These are phyloP conservation scores for Anguilla marmorata DNA, from an alignment of 2,797 vertebrate genomes.

Conservation along the genomic window DNA sequence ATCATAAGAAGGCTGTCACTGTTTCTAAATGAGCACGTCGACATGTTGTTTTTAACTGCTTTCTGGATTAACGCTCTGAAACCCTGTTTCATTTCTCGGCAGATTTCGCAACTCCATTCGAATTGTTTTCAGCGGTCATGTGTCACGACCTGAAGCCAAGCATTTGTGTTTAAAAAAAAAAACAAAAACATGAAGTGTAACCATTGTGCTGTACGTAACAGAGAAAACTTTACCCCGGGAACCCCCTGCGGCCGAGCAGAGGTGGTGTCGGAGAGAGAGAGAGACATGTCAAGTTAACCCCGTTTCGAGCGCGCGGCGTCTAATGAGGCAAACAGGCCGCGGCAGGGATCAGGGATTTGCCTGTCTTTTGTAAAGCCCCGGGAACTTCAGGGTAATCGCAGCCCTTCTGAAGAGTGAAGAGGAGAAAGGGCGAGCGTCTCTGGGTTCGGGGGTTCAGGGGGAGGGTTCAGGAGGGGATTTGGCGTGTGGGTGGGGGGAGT, in stretches of 20 bases:
- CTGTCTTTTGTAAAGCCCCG: background rate
- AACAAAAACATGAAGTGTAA: background rate
- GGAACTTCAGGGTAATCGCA: constrained; percentile 1
- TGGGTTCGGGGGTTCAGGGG: background rate
- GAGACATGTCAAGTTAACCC: background rate
- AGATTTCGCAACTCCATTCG: background rate
- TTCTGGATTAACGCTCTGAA: background rate
- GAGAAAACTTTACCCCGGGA: background rate
- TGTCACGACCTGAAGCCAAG: background rate
- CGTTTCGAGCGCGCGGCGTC: background rate
- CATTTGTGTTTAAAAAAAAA: background rate
- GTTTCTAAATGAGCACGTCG: background rate
- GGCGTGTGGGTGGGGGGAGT: no score
- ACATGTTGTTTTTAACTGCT: background rate
- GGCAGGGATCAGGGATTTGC: background rate
- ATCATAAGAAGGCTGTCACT: background rate
- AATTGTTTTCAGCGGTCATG: background rate
- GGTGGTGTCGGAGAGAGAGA: background rate
- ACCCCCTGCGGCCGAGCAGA: background rate
- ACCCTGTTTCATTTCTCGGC: background rate
- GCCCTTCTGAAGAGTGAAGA: background rate
- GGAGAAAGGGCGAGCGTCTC: background rate
- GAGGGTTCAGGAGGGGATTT: background rate
- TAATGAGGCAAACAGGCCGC: background rate
- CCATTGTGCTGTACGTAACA: background rate